phyloP scores from a whole-genome alignment of 2,888 invertebrate species.

The Lycaena phlaeas region DNA sequence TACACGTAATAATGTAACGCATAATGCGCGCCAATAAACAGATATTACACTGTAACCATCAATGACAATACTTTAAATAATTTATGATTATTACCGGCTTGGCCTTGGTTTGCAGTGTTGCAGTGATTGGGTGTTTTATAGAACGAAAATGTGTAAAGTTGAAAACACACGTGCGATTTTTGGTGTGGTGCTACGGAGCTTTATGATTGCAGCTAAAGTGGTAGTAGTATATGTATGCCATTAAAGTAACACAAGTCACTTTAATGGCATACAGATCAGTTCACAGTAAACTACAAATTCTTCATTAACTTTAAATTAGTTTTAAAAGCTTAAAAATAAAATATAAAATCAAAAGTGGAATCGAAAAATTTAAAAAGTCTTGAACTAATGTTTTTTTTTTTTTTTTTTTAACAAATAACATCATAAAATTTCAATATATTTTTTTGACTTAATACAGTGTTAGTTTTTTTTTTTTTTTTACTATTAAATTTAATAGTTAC shows the following conservation, averaged over 20 bases:
- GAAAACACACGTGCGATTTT: constrained; percentile 5
- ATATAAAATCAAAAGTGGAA: no score
- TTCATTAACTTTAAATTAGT: no score
- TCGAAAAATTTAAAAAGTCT: no score
- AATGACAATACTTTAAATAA: constrained; percentile 41
- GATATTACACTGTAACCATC: constrained; percentile 36
- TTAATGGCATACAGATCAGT: not conserved
- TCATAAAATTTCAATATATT: no score
- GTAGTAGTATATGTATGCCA: not conserved
- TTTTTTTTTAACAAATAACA: no score
- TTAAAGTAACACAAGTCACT: not conserved
- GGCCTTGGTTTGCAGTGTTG: constrained; percentile 44
- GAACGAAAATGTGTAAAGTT: constrained; percentile 23
- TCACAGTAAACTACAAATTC: no score
- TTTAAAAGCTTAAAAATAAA: no score
- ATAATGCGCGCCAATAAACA: constrained; percentile 15
- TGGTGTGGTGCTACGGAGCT: not conserved
- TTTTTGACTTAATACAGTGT: no score
- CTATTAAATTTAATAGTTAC: no score
- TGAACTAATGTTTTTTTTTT: no score
- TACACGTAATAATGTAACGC: constrained; percentile 10
- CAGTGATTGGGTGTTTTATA: constrained; percentile 42
- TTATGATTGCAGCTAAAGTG: not conserved
- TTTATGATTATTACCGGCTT: constrained; percentile 32
- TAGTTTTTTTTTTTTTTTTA: no score